These are phyloP conservation scores for Papilio demoleus DNA, from an alignment of 2,888 invertebrate genomes.

Conservation along the genomic window DNA sequence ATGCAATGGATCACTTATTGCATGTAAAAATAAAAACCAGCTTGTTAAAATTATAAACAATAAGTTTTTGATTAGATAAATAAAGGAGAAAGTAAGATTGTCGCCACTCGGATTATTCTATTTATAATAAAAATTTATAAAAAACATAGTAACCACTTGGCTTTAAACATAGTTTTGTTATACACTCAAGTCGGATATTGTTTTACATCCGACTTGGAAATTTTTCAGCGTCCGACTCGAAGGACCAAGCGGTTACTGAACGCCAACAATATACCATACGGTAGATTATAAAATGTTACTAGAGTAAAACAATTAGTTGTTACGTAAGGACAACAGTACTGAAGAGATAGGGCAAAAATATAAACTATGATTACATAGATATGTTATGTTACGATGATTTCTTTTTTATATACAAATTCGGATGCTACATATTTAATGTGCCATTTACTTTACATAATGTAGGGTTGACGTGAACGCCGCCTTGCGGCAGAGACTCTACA, in stretches of 20 bases:
- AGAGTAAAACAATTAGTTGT: slow-evolving; percentile 53
- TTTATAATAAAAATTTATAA: slow-evolving; percentile 18
- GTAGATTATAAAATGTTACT: slow-evolving; percentile 37
- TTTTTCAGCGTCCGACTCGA: slow-evolving; percentile 9
- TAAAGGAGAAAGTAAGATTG: slow-evolving; percentile 17
- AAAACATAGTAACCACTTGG: not conserved
- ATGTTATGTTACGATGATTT: slow-evolving; percentile 46
- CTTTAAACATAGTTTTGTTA: not conserved
- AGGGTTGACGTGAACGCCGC: slow-evolving; percentile 52
- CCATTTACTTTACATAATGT: slow-evolving; percentile 71
- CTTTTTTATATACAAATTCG: slow-evolving; percentile 58
- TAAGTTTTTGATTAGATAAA: not conserved
- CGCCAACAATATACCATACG: slow-evolving; percentile 23
- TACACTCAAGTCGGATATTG: not conserved
- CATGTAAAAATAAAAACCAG: not conserved
- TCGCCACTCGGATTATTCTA: slow-evolving; percentile 12
- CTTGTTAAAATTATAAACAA: not conserved
- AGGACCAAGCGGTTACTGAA: slow-evolving; percentile 28
- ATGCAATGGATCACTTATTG: too few relatives aligned
- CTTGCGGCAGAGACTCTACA: slow-evolving; percentile 2
- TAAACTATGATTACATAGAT: slow-evolving; percentile 47
- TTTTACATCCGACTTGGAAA: not conserved
- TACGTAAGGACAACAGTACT: slow-evolving; percentile 72
- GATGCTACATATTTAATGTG: slow-evolving; percentile 76
- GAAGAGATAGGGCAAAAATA: slow-evolving; percentile 79